A percentile compares a stretch with the other conserved stretches of the same genome.
These are phyloP conservation scores for Cyanoderma ruficeps DNA, from an alignment of 2,113 vertebrate species.

Conservation along the genomic window DNA sequence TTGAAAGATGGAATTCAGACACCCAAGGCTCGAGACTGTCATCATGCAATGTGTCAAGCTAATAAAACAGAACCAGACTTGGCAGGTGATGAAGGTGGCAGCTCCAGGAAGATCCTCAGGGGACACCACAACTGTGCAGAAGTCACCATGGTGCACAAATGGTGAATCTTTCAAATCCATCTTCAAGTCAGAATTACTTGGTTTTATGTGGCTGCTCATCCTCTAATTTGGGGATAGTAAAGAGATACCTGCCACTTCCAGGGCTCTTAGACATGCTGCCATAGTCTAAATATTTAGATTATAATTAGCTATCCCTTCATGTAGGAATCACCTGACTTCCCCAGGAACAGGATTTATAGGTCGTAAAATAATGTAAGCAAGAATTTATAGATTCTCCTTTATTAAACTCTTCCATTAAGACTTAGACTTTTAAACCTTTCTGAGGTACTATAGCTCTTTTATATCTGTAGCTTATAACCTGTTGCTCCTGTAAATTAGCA, in stretches of 20 bases:
- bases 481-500: neutral
- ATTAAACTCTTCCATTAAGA: neutral
- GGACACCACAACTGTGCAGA: neutral
- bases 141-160: neutral
- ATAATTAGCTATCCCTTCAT: neutral
- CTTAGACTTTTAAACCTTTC: neutral
- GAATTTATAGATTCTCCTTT: neutral
- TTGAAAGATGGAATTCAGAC: constrained; percentile 13
- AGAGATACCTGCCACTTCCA: neutral
- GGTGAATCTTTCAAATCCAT: neutral
- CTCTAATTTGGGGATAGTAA: neutral
- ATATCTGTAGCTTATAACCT: neutral
- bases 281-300: neutral
- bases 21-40: neutral
- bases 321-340: neutral
- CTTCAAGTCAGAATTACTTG: neutral
- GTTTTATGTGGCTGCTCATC: neutral
- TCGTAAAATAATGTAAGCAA: neutral
- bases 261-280: neutral
- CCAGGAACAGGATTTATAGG: neutral
- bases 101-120: neutral
- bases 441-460: neutral
- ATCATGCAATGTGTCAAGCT: neutral
- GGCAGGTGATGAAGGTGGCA: neutral
- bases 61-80: constrained; percentile 32